Conservation (phyloP, 2,888 invertebrate genomes). For the Machimus rusticus region DNA sequence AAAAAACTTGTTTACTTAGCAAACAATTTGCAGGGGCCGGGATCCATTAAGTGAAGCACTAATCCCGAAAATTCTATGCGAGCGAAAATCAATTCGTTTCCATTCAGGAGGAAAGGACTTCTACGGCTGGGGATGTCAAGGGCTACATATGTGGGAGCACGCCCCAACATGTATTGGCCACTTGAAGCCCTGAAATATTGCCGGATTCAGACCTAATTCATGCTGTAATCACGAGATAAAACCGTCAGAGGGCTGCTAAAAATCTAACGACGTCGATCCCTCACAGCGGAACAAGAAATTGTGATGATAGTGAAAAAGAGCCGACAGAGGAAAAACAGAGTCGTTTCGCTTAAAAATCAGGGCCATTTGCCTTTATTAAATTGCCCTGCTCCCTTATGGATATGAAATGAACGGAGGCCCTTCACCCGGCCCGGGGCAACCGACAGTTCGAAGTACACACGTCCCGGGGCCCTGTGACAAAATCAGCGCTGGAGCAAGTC, state of each 20-base stretch:
- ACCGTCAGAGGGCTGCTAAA: not conserved
- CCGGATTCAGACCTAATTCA: not conserved
- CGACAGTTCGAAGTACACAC: not conserved
- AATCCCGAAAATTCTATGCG: not conserved
- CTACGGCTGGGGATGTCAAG: not conserved
- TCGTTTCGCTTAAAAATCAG: slow-evolving; percentile 8
- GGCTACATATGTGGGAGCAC: not conserved
- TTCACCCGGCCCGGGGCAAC: not conserved
- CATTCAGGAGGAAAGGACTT: not conserved
- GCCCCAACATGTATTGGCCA: not conserved
- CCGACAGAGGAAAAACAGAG: not conserved
- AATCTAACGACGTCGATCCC: not conserved
- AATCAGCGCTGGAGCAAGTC: not conserved
- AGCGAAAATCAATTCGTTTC: not conserved
- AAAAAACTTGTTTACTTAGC: not conserved
- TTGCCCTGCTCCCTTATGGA: not conserved
- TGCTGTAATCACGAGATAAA: slow-evolving; percentile 11
- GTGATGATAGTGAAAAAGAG: not conserved
- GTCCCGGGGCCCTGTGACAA: not conserved
- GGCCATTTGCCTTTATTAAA: slow-evolving; percentile 17
- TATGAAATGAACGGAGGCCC: not conserved
- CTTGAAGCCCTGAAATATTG: not conserved
- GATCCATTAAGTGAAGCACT: not conserved
- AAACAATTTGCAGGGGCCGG: not conserved
- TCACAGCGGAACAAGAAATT: not conserved